Base-by-base conservation (phyloP, 37 sponge, comb jelly and placozoan species). In the Axinella damicornis region DNA sequence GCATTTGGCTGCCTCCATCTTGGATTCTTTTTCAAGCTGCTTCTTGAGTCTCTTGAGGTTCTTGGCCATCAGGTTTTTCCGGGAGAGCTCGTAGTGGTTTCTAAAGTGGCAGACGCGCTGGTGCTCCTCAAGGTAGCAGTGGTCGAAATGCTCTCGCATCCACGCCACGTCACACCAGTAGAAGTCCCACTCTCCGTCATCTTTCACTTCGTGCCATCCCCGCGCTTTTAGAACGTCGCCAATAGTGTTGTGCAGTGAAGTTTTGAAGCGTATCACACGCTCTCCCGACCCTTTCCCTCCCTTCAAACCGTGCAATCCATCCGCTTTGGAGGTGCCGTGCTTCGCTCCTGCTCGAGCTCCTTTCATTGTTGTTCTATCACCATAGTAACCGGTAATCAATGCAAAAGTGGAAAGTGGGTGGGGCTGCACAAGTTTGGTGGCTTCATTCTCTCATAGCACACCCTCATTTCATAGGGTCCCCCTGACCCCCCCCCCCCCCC, bases 151-250 rank as follows among this genome's bases (percentile, higher is more conserved):
- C 59, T 99, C 99, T 30, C 96, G 83, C 91, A 99, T 93, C 99
- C 99, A 99, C 9, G 77, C 83, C 5, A 95, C 96, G 71, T 99
- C 99, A 38, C 96, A 95, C 99, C 99, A 99, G 84, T 92, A 97
- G 68, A 99, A 97, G 52, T 99, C 99, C 99, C 99, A 99, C 65
- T 94, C 97, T n/a, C 88, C 89, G 17, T 89, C 94, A 33, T 91
- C 95, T 76, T 97, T 94, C 5, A 88, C 88, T 57, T 98, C 99
- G 39, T 91, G 91, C 99, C 99, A 98, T n/a, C 95, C 95, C 71
- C 89, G 75, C 11, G 92, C 65, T 19, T 93, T 76, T 74, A 98
- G 77, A 40, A 98, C 99, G 70, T 96, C 99, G 17, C 80, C 59
- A 22, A 96, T 98, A 25, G 97, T 96, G 74, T 96, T 98, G 52